Evolutionary conservation across 2,113 vertebrate species (phyloP), one percentile per base, ranked within the genome.

Genomic region (Ploceus nigricollis): DNA sequence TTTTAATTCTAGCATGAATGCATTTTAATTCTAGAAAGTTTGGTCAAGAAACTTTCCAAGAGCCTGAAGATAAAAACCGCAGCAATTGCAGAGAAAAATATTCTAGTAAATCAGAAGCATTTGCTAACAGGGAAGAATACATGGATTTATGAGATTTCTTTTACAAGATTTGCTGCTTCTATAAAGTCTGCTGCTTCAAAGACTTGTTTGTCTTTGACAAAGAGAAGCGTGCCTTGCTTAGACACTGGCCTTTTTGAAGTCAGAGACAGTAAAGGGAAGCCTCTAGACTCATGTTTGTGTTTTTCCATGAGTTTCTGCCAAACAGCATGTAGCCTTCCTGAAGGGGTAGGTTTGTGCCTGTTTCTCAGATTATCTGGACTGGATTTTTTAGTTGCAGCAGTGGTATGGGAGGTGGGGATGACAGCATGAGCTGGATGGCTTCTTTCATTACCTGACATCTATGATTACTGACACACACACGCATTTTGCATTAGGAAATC

Each of bases 401-500:
- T 61, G 50, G 22, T 19, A 69, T 35, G 48, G 48, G 53, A 92
- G 50, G 10, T 76, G n/a, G 37, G n/a, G n/a, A 72, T 0, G 1
- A 72, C n/a, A 72, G 50, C n/a, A 57, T 0, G 1, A 76, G 23
- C 53, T 73, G 71, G 48, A 69, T 72, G 39, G 14, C 75, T 94
- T 94, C 66, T 82, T 39, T 82, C 90, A 71, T 18, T 72, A 80
- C n/a, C 13, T 23, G 2, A 37, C 25, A 47, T 53, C 30, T 1
- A 0, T 53, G 82, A 53, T 64, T 84, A 72, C 18, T 85, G 70
- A 87, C n/a, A 82, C 48, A 85, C 60, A 64, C 5, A 12, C 50
- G 63, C 40, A 75, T 92, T 94, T 92, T 93, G 45, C 53, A 72
- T 72, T 39, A 90, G n/a, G n/a, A 93, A 90, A 76, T 63, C 50